Evolutionary conservation across 2,113 vertebrate species (phyloP), one percentile per base, ranked within the genome.

Genomic region (Oncorhynchus tshawytscha): DNA sequence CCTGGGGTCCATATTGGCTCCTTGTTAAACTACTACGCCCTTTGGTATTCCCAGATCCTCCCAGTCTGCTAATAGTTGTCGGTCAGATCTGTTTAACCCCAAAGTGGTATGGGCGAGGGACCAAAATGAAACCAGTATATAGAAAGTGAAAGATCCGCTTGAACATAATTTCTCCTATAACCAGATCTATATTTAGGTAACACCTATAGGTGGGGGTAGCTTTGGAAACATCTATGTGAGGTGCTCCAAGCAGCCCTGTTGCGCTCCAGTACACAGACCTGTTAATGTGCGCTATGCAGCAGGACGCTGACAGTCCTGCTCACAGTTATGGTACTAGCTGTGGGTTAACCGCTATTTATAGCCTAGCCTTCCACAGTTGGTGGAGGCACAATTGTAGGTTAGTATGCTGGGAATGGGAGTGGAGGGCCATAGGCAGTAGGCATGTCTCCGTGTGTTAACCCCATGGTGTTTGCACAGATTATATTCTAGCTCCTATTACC

Each of bases 301-400:
- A 18, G 22, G 15, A 51, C 16, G 15, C 49, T 51, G 22, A 34
- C 54, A 2, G n/a, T 22, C 29, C 25, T 22, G 29, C 31, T 71
- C n/a, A 25, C 34, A 7, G 72, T 74, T 74, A 74, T 25, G 60
- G 34, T 48, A 13, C n/a, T 34, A 3, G 29, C 67, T 74, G 74
- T 77, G 71, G 71, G 12, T 74, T 48, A 69, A 60, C 25, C 12
- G 60, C 81, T 83, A 83, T 79, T 60, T 79, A 76, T 79, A 83
- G 67, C 67, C 13, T 1, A 66, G 67, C 60, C 13, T 2, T 65
- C 24, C 5, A 60, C 60, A 4, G 15, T 4, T 29, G 6, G 68
- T 79, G 77, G 77, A 77, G 66, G 57, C 74, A 20, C 74, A 70
- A 73, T 77, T 79, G 81, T 77, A 49, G 74, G 81, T 71, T 82